These are phyloP conservation scores for Sarotherodon lohbergeri DNA, from an alignment of 2,113 vertebrate species.

Conservation along the genomic window DNA sequence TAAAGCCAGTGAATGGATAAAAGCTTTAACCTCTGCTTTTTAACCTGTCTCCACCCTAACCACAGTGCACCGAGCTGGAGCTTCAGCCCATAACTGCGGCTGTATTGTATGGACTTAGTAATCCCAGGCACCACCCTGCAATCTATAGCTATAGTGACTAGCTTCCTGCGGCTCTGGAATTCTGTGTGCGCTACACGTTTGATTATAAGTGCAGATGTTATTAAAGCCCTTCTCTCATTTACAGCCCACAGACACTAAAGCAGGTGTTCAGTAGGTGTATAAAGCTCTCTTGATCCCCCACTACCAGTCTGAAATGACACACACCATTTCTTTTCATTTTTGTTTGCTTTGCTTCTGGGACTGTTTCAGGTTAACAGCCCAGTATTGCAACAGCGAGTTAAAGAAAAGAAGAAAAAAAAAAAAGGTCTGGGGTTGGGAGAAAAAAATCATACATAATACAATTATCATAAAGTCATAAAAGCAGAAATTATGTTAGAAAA, in stretches of 20 bases:
- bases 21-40: not conserved
- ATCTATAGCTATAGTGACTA: constrained; percentile 4
- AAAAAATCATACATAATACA: not conserved
- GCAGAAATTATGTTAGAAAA: not conserved
- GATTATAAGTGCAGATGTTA: constrained; percentile 70
- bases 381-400: not conserved
- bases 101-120: constrained; percentile 14
- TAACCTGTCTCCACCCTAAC: constrained; percentile 35
- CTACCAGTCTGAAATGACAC: not conserved
- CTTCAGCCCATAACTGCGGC: not conserved
- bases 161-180: constrained; percentile 48
- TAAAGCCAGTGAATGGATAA: not conserved
- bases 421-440: not conserved
- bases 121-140: constrained; percentile 36
- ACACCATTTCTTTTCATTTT: not conserved
- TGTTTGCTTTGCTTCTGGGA: not conserved
- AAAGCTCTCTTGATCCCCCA: not conserved
- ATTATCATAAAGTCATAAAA: not conserved
- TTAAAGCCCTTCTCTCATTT: constrained; percentile 44
- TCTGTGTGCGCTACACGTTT: constrained; percentile 48
- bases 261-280: not conserved
- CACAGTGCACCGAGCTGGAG: not conserved
- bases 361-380: not conserved
- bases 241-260: constrained; percentile 11
- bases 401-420: not conserved